These are phyloP conservation scores for Montipora capitata DNA, from an alignment of 92 coral and sea anemone genomes.

Conservation along the genomic window DNA sequence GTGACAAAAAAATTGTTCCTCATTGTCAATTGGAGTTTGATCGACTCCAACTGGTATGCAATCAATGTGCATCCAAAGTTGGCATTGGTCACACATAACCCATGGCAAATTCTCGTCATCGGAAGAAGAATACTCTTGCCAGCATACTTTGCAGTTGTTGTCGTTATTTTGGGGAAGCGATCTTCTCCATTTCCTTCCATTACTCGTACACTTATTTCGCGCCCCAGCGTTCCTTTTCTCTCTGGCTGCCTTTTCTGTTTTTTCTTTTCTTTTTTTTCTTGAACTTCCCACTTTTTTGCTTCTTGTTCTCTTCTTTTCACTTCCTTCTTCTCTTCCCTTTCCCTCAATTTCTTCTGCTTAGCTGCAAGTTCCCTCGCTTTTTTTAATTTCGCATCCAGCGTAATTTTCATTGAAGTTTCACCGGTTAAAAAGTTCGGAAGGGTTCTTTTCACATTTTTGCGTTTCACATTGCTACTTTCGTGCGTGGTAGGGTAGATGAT, in stretches of 20 bases:
- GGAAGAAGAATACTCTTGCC: conserved; percentile 31
- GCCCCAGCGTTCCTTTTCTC: conserved; percentile 1
- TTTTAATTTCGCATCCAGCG: conserved; percentile 55
- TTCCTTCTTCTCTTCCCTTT: conserved; percentile 45
- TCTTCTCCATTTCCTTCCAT: conserved; percentile 13
- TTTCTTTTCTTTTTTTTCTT: conserved; percentile 26
- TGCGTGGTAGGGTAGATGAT: no score
- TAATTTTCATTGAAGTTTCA: conserved; percentile 47
- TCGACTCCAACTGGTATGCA: conserved; percentile 64
- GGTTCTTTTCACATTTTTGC: conserved; percentile 43
- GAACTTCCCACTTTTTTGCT: conserved; percentile 19
- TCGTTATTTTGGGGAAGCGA: not conserved
- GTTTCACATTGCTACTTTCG: not conserved
- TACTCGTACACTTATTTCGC: not conserved
- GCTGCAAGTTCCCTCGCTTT: conserved; percentile 54
- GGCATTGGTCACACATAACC: conserved; percentile 46
- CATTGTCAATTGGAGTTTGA: conserved; percentile 35
- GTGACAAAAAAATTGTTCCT: conserved; percentile 44
- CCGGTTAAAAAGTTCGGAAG: conserved; percentile 62
- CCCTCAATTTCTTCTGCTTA: conserved; percentile 47
- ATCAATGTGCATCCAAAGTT: conserved; percentile 65
- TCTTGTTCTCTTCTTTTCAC: not conserved
- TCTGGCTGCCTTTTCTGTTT: conserved; percentile 20
- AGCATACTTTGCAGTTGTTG: conserved; percentile 15
- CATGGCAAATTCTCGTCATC: conserved; percentile 39